phyloP scores from a whole-genome alignment of 2,888 invertebrate species.

The Bhutanitis thaidina region DNA sequence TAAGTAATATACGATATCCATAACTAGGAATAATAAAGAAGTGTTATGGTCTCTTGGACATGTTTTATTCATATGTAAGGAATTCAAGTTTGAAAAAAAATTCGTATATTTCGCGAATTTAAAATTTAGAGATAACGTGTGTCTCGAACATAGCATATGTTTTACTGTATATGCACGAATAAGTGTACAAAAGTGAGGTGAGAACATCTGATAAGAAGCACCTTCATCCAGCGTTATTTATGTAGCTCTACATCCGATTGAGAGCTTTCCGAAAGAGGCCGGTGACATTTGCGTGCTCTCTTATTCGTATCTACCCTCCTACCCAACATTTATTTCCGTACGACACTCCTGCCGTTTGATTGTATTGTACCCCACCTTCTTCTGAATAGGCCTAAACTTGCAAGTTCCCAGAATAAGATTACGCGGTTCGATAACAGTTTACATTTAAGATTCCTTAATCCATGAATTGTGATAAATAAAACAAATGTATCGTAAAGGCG shows the following conservation, averaged over 20 bases:
- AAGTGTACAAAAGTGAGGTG: too few species aligned
- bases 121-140: too few species aligned
- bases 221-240: constrained; percentile 74
- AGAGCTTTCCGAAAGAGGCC: constrained; percentile 56
- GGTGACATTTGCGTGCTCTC: constrained; percentile 51
- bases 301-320: constrained; percentile 71
- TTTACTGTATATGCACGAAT: too few species aligned
- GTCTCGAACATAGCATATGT: too few species aligned
- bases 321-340: constrained; percentile 71
- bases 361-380: constrained; percentile 36
- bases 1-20: too few species aligned
- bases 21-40: too few species aligned
- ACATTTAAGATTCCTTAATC: constrained; percentile 48
- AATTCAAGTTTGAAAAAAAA: too few species aligned
- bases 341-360: constrained; percentile 54
- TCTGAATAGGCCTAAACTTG: constrained; percentile 16
- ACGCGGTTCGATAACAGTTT: constrained; percentile 25
- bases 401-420: constrained; percentile 27
- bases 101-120: too few species aligned
- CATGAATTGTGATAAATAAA: constrained; percentile 60
- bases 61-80: too few species aligned
- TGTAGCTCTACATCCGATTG: constrained; percentile 74
- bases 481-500: constrained; percentile 65
- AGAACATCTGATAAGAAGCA: constrained; percentile 54
- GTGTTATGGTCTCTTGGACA: too few species aligned